These are phyloP conservation scores for Drosophila phalerata DNA, from an alignment of 2,888 invertebrate species.

Conservation along the genomic window DNA sequence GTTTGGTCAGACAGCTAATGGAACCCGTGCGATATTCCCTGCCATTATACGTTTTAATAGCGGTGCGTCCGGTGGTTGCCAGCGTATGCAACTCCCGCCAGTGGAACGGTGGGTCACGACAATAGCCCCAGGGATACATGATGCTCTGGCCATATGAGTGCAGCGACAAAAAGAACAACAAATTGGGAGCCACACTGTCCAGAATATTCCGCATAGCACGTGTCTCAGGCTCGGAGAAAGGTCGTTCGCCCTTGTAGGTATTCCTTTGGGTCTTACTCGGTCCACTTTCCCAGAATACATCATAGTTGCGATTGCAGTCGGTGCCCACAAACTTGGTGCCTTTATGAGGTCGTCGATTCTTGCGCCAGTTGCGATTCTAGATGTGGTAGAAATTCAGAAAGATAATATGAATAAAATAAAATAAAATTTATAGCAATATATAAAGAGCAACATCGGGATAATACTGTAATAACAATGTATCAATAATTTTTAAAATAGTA, in stretches of 20 bases:
- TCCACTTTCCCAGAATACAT: slow-evolving; percentile 87
- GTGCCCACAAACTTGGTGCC: slow-evolving; percentile 86
- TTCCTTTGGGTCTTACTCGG: slow-evolving; percentile 68
- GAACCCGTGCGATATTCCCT: slow-evolving; percentile 84
- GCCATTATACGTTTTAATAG: slow-evolving; percentile 83
- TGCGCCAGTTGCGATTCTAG: slow-evolving; percentile 88
- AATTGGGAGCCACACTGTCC: slow-evolving; percentile 73
- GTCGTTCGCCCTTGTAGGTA: slow-evolving; percentile 83
- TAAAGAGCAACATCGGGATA: too few relatives aligned
- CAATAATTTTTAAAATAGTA: too few relatives aligned
- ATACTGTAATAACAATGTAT: too few relatives aligned
- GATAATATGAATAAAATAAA: too few relatives aligned
- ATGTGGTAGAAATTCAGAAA: neutral
- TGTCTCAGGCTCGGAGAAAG: slow-evolving; percentile 85
- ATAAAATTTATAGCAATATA: neutral
- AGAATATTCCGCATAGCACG: slow-evolving; percentile 81
- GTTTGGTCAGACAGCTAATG: slow-evolving; percentile 81
- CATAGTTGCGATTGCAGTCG: slow-evolving; percentile 90
- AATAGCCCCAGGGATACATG: slow-evolving; percentile 85
- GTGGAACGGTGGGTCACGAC: slow-evolving; percentile 77
- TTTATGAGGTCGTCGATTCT: slow-evolving; percentile 86
- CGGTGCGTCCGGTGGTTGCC: slow-evolving; percentile 82
- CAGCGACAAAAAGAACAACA: slow-evolving; percentile 84
- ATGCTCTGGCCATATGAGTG: slow-evolving; percentile 85
- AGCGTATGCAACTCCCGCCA: slow-evolving; percentile 79